Conservation (phyloP, 1,140 invertebrate genomes). For the Papilio helenus region DNA sequence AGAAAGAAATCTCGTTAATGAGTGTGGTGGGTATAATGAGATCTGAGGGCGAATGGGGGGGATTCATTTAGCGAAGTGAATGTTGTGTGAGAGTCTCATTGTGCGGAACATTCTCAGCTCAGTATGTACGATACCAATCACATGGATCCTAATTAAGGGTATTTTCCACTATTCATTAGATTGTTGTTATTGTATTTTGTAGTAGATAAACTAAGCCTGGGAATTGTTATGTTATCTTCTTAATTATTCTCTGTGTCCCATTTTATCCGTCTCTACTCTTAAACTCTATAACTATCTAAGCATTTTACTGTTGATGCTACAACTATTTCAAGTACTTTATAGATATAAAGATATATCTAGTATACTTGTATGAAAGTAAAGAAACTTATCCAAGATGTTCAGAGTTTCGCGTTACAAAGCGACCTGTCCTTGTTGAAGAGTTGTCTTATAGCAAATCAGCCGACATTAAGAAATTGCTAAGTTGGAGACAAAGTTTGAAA, state of each 20-base stretch:
- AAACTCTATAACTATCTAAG: too few relatives aligned
- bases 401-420: not conserved
- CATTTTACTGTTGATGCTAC: too few relatives aligned
- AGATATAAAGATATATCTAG: too few relatives aligned
- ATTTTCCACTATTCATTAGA: too few relatives aligned
- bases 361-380: too few relatives aligned
- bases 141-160: not conserved
- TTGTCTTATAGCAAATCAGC: not conserved
- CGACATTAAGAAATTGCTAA: not conserved
- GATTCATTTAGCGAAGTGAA: conserved; percentile 9
- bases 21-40: not conserved
- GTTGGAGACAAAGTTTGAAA: not conserved
- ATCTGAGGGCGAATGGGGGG: not conserved
- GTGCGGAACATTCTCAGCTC: not conserved
- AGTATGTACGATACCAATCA: not conserved
- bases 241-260: too few relatives aligned
- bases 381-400: too few relatives aligned
- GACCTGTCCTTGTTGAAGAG: not conserved
- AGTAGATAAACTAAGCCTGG: too few relatives aligned
- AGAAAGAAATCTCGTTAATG: conserved; percentile 12
- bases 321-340: too few relatives aligned
- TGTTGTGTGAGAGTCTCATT: not conserved
- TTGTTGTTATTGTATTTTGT: too few relatives aligned
- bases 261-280: too few relatives aligned
- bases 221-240: too few relatives aligned